phyloP scores from a whole-genome alignment of 2,113 vertebrate species.

The Elgaria multicarinata region DNA sequence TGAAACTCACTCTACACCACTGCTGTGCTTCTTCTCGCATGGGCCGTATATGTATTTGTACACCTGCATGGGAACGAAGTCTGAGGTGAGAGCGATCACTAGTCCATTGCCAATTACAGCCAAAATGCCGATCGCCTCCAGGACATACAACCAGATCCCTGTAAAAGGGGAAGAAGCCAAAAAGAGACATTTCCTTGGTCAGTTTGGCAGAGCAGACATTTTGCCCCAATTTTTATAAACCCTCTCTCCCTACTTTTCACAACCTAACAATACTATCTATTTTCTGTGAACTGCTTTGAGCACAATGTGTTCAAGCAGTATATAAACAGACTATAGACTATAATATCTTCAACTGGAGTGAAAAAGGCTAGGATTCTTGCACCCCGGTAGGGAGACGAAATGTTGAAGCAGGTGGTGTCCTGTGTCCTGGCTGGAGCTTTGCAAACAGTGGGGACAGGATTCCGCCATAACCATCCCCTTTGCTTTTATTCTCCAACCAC shows the following conservation, averaged over 20 bases:
- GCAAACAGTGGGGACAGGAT: not conserved
- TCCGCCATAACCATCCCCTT: not conserved
- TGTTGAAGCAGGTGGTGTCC: not conserved
- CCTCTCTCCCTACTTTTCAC: not conserved
- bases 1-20: slow-evolving; percentile 77
- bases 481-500: not conserved
- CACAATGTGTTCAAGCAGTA: not conserved
- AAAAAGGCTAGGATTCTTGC: not conserved
- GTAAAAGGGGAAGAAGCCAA: rapidly evolving
- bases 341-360: not conserved
- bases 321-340: not conserved
- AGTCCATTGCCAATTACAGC: slow-evolving; percentile 92
- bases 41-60: slow-evolving; percentile 89
- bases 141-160: slow-evolving; percentile 89
- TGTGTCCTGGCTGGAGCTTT: not conserved
- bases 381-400: not conserved
- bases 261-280: not conserved
- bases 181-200: not conserved
- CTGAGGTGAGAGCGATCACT: slow-evolving; percentile 90
- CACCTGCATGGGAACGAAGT: slow-evolving; percentile 90
- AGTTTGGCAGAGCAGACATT: not conserved
- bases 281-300: not conserved
- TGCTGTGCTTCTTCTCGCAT: slow-evolving; percentile 59
- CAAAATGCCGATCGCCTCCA: slow-evolving; percentile 88
- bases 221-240: not conserved